Base-by-base conservation (phyloP, 2,797 vertebrate genomes). In the Varecia variegata region DNA sequence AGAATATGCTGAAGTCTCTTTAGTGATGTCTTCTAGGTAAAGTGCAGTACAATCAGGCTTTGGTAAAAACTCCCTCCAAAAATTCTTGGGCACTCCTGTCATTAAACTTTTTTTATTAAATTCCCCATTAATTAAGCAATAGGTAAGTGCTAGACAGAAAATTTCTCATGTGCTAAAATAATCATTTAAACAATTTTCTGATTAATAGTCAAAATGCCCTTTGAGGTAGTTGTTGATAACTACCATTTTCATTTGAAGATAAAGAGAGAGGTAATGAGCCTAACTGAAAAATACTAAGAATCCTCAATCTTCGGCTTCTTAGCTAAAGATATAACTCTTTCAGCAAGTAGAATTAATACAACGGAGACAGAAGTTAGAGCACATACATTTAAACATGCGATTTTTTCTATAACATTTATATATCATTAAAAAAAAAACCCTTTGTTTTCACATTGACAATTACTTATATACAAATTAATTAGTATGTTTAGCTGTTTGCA, bases 51-150 rank as follows among this genome's bases (percentile, higher is more conserved):
- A 62, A 76, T 0, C 52, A 27, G 17, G 3, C 62, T 95, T 93
- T 90, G 58, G 14, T 87, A 93, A 96, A 96, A 97, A 93, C 6
- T 89, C 18, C 40, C 38, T 87, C 50, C 60, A 92, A 93, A 81
- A 43, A 74, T 60, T 62, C 43, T 88, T 65, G 3, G 68, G 18
- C 25, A 67, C 0, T 73, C 40, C 45, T 90, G 21, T 77, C 52
- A 80, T 52, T 65, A 67, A 93, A 65, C 1, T 7, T 88, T 81
- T 81, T 81, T 74, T 30, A 79, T 76, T 87, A 82, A 96, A 91
- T 77, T 73, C 5, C 17, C 15, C 77, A 13, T 6, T 93, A 73
- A 56, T 68, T 92, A 96, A 90, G 45, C 30, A 81, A 47, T 70
- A 85, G 17, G n/a, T 67, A 94, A 84, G 9, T 73, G 9, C 65